Evolutionary conservation across 2,113 vertebrate species (phyloP).

Genomic region (Donacobius atricapilla): DNA sequence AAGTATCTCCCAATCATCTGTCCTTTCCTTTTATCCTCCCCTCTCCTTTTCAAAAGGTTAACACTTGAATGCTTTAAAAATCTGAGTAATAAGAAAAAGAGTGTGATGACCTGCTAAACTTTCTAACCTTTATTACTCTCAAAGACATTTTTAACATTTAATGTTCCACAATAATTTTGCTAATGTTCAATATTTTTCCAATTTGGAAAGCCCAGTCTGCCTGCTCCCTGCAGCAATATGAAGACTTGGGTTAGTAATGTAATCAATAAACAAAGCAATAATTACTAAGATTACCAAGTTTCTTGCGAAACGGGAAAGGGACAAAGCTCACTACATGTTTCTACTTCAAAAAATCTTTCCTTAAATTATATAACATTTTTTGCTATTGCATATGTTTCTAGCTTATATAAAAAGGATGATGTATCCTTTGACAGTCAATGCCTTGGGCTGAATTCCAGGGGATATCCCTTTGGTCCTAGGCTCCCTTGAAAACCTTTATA

Average conservation of each 20-base stretch:
- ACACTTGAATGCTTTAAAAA: constrained; percentile 79
- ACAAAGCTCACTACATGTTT: not conserved
- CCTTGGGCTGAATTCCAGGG: not conserved
- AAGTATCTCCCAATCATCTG: constrained; percentile 78
- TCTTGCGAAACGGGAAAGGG: not conserved
- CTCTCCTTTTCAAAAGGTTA: constrained; percentile 84
- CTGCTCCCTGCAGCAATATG: not conserved
- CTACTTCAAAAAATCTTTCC: not conserved
- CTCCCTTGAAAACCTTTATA: not conserved
- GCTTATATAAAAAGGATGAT: not conserved
- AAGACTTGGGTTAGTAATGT: not conserved
- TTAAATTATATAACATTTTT: not conserved
- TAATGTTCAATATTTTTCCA: constrained; percentile 8
- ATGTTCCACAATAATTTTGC: not conserved
- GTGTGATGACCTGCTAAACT: constrained; percentile 59
- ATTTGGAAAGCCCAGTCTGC: not conserved
- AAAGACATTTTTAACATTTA: constrained; percentile 45
- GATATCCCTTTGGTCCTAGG: not conserved
- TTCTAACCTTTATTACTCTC: constrained; percentile 52
- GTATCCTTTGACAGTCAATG: not conserved
- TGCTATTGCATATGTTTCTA: not conserved
- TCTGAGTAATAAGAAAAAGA: constrained; percentile 61
- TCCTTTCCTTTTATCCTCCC: constrained; percentile 57
- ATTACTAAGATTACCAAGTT: not conserved
- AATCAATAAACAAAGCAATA: not conserved